Evolutionary conservation across 2,113 vertebrate genomes (phyloP).

Genomic region (Anoura caudifer): DNA sequence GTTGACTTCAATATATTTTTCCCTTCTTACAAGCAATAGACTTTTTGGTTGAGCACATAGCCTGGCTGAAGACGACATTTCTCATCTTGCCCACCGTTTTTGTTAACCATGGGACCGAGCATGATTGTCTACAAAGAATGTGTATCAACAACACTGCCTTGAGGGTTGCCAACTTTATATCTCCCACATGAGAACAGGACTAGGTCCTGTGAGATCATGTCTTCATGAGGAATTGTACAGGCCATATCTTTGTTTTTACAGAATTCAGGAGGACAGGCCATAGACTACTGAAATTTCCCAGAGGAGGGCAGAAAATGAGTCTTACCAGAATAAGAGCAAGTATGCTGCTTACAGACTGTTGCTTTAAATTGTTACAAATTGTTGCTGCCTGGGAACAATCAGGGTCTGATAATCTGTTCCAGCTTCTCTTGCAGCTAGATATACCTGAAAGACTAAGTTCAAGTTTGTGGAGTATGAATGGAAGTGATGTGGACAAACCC

Average conservation of each 20-base stretch:
- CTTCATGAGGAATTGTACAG: not conserved
- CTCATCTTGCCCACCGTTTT: not conserved
- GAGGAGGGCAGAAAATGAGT: not conserved
- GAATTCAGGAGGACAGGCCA: not conserved
- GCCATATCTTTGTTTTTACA: not conserved
- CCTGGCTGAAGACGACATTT: not conserved
- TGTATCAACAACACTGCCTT: not conserved
- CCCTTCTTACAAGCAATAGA: not conserved
- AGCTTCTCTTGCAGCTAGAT: not conserved
- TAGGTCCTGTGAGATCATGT: not conserved
- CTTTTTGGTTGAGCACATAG: not conserved
- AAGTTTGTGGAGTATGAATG: not conserved
- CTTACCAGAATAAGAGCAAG: not conserved
- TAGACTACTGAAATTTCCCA: not conserved
- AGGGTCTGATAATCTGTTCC: not conserved
- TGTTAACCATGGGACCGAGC: not conserved
- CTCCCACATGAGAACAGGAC: not conserved
- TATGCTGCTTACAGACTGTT: not conserved
- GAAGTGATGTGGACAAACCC: not conserved
- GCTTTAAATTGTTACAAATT: not conserved
- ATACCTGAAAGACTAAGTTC: not conserved
- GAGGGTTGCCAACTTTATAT: not conserved
- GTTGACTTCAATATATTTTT: not conserved
- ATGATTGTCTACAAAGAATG: not conserved
- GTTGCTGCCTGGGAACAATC: not conserved